Conservation (phyloP, 2,113 vertebrate genomes). For the Bostrychus sinensis region DNA sequence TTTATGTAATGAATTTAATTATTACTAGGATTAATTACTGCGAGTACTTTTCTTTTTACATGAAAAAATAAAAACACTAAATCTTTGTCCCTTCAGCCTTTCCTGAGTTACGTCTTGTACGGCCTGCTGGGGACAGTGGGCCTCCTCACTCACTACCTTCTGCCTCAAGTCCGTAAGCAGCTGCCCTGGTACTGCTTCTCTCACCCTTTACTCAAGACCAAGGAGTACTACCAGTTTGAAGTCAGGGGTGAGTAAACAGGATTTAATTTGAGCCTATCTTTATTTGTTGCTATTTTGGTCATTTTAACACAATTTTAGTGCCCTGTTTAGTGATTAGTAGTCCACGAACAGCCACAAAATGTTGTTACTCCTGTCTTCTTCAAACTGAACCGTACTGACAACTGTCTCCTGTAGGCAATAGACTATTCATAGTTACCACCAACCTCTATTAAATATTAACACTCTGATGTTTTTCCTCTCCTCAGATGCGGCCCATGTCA, state of each 20-base stretch:
- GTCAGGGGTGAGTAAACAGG: slow-evolving; percentile 95
- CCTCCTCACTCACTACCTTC: slow-evolving; percentile 92
- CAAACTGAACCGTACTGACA: neutral
- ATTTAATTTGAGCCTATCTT: no score
- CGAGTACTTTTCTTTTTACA: no score
- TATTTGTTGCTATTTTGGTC: no score
- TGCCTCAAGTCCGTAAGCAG: slow-evolving; percentile 96
- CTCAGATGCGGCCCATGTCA: slow-evolving; percentile 93
- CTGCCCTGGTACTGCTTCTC: slow-evolving; percentile 98
- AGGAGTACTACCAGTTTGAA: slow-evolving; percentile 97
- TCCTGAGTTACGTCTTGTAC: slow-evolving; percentile 94
- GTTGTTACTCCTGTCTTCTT: neutral
- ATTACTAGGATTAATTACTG: no score
- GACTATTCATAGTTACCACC: neutral
- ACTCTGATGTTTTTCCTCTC: neutral
- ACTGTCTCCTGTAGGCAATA: neutral
- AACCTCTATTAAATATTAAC: slow-evolving; percentile 4
- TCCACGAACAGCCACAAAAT: no score
- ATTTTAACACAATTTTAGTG: no score
- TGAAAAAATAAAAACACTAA: no score
- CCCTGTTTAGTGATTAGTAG: no score
- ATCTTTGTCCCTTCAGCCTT: slow-evolving; percentile 79
- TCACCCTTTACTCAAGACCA: slow-evolving; percentile 94
- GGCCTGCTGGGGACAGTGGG: slow-evolving; percentile 89
- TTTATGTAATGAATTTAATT: no score